A percentile compares a stretch with the other conserved stretches of the same genome.
Evolutionary conservation across 2,113 vertebrate species (phyloP).

Genomic region (Mus pahari): DNA sequence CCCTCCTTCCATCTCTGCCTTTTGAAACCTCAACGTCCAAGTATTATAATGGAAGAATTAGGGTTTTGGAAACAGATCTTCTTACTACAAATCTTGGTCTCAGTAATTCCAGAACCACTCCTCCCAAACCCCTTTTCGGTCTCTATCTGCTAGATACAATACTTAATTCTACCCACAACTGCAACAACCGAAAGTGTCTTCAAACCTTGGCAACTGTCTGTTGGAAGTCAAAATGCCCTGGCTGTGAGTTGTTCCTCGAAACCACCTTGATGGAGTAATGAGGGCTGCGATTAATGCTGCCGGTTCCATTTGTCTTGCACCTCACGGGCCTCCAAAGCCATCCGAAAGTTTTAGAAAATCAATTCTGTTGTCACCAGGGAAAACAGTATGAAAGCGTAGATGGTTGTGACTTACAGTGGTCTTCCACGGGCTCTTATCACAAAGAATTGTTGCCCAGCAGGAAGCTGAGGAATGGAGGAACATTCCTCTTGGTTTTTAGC

Average conservation of each 20-base stretch:
- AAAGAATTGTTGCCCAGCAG: constrained; percentile 47
- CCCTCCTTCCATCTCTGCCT: neutral
- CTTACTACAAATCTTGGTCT: neutral
- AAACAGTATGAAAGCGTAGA: constrained; percentile 41
- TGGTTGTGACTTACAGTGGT: neutral
- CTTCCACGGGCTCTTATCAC: constrained; percentile 38
- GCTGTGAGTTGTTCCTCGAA: neutral
- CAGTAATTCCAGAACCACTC: neutral
- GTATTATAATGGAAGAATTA: neutral
- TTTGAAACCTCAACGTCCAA: neutral
- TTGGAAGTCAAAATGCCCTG: neutral
- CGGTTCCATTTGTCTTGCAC: neutral
- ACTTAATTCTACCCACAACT: neutral
- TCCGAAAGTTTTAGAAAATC: constrained; percentile 66
- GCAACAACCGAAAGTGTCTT: neutral
- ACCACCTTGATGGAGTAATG: neutral
- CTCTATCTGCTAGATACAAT: neutral
- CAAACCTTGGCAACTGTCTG: neutral
- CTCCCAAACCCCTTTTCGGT: neutral
- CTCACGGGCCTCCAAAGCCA: constrained; percentile 30
- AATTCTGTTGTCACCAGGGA: constrained; percentile 36
- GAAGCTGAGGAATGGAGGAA: constrained; percentile 54
- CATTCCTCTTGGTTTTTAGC: constrained; percentile 61
- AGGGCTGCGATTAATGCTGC: constrained; percentile 26
- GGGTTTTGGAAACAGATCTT: neutral